Evolutionary conservation across 2,888 invertebrate genomes (phyloP), one percentile per base, ranked within the genome.

Genomic region (Dynastes maya): DNA sequence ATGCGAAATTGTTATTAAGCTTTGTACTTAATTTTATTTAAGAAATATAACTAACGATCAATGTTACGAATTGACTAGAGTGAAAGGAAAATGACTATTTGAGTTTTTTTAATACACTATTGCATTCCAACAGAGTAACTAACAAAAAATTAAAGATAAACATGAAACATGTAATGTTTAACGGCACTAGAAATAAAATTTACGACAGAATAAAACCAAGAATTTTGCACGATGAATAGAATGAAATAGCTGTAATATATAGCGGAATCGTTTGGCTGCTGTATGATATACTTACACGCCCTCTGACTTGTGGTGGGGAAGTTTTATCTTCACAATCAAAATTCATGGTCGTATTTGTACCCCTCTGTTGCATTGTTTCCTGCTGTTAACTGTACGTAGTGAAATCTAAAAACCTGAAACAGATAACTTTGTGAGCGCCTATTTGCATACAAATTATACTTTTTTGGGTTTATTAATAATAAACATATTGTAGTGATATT

Each of bases 301-400:
- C 83, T 70, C 83, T 80, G 6, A 77, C 64, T 76, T 82, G 83
- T 29, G 82, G 82, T 49, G 81, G 80, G n/a, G 80, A 61, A n/a
- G 78, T 77, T 63, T 81, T 79, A 9, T 74, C 83, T 77, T 84
- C 85, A 64, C 83, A 84, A 80, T 86, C 86, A 40, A 82, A 80
- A 80, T 86, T 86, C 86, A 86, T 86, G 68, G 80, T 83, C 55
- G 83, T 80, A 77, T 82, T 83, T 79, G 83, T 80, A 80, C 84
- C 85, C 81, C 85, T 83, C 78, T 86, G 85, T 81, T 86, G 86
- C 87, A 86, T 87, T 55, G 78, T 80, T 80, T 61, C 37, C 67
- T 65, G 64, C 79, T 85, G 83, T 84, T 85, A 85, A 82, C 84
- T 85, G 76, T 80, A 79, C 70, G 77, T 79, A 77, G 78, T 82